Evolutionary conservation across 2,888 invertebrate species (phyloP), one percentile per base, ranked within the genome.

Genomic region (Frankliniella fusca): DNA sequence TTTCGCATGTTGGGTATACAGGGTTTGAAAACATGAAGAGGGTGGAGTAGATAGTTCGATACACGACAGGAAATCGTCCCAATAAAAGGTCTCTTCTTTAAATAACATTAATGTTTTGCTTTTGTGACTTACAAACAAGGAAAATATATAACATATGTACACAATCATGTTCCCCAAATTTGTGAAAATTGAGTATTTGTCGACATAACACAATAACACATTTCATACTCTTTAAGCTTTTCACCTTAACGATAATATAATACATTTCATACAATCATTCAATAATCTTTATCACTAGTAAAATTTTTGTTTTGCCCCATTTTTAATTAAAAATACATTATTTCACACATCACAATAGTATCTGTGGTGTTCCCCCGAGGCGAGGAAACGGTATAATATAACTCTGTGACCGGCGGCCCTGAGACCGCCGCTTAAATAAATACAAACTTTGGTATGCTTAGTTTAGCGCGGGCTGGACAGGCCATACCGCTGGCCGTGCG

Each of bases 141-240:
- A 76, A 76, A 76, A 76, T 76, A 76, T 76, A 76, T 76, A 76
- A 76, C 70, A 76, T 76, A 76, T 76, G 70, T 76, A 76, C 70
- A 76, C 27, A 76, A 27, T 76, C 27, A 76, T 76, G 70, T 23
- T 76, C 70, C 70, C 70, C 70, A 76, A 76, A 76, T 76, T 76
- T 76, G n/a, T 76, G 70, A 76, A 76, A 76, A 76, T 27, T 76
- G 70, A 76, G 70, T 76, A 76, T 76, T 76, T 76, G 70, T 76
- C 70, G 70, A 76, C 70, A 76, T 76, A 76, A 76, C 70, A 76
- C 70, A 76, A 76, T 76, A 76, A 76, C 70, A 76, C 70, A 76
- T 23, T 76, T 76, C 27, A 23, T 12, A 27, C 70, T 76, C 27
- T 27, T 27, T 12, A 23, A 23, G 23, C 12, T 76, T 76, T 10